These are phyloP conservation scores for Reticulitermes speratus DNA, from an alignment of 1,140 invertebrate genomes.

Conservation along the genomic window DNA sequence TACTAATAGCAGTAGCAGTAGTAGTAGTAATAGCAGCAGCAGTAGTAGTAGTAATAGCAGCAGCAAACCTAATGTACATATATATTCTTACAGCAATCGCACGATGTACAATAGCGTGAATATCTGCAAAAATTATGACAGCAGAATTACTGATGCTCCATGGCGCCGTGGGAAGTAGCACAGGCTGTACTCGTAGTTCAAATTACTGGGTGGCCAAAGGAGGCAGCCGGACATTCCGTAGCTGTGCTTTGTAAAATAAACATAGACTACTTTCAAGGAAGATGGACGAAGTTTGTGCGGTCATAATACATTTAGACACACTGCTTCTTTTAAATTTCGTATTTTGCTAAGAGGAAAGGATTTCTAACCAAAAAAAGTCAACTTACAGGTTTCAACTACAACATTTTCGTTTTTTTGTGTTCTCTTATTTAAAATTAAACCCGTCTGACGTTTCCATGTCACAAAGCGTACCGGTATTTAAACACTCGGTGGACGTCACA, in stretches of 20 bases:
- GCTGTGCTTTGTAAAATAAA: background rate
- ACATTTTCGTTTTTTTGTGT: background rate
- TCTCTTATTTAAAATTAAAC: conserved; percentile 1
- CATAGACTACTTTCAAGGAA: background rate
- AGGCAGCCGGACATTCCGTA: background rate
- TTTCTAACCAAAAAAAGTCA: background rate
- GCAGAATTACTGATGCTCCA: background rate
- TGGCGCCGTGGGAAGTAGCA: background rate
- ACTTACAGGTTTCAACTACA: background rate
- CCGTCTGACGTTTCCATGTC: background rate
- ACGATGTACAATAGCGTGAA: background rate
- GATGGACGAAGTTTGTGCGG: background rate
- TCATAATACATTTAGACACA: background rate
- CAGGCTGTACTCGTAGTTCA: background rate
- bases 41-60: no score
- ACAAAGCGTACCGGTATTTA: background rate
- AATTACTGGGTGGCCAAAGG: background rate
- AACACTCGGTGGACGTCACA: background rate
- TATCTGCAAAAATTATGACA: background rate
- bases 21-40: no score
- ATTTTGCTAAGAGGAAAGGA: background rate
- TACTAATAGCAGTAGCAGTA: no score
- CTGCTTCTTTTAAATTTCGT: background rate
- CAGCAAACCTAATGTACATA: no score
- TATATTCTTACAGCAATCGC: no score